A percentile compares a stretch with the other conserved stretches of the same genome.
Conservation (phyloP, 2,888 invertebrate genomes). For the Crematogaster levior region DNA sequence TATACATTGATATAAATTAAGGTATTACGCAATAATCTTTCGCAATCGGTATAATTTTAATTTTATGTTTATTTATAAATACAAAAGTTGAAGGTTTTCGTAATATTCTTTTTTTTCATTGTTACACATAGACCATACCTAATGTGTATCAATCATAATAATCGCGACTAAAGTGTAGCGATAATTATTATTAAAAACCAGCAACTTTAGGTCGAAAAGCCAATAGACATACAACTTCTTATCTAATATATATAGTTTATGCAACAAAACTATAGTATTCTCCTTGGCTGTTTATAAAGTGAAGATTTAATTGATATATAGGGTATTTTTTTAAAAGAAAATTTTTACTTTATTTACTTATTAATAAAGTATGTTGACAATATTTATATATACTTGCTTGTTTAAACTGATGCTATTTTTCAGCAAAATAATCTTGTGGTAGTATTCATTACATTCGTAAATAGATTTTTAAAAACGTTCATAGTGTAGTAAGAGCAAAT, state of each 20-base stretch:
- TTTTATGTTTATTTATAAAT: slow-evolving; percentile 50
- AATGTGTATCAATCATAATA: slow-evolving; percentile 32
- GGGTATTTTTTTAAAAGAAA: slow-evolving; percentile 32
- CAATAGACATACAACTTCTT: slow-evolving; percentile 68
- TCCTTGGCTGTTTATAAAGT: slow-evolving; percentile 56
- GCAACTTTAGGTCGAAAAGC: slow-evolving; percentile 77
- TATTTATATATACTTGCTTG: slow-evolving; percentile 36
- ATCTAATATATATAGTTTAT: slow-evolving; percentile 62
- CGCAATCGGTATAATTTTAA: slow-evolving; percentile 44
- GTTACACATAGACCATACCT: slow-evolving; percentile 44
- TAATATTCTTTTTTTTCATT: slow-evolving; percentile 34
- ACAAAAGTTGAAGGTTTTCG: slow-evolving; percentile 49
- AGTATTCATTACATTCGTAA: slow-evolving; percentile 38
- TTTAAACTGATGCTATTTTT: slow-evolving; percentile 31
- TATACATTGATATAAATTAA: slow-evolving; percentile 40
- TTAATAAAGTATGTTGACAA: slow-evolving; percentile 48
- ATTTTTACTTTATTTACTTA: slow-evolving; percentile 19
- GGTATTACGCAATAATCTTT: slow-evolving; percentile 41
- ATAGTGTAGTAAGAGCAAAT: slow-evolving; percentile 66
- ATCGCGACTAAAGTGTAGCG: slow-evolving; percentile 42
- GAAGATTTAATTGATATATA: slow-evolving; percentile 42
- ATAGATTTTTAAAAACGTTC: too few relatives aligned
- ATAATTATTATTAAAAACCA: slow-evolving; percentile 73
- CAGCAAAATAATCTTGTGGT: slow-evolving; percentile 14
- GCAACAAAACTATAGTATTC: slow-evolving; percentile 67